These are phyloP conservation scores for Myathropa florea DNA, from an alignment of 2,888 invertebrate genomes.

Conservation along the genomic window DNA sequence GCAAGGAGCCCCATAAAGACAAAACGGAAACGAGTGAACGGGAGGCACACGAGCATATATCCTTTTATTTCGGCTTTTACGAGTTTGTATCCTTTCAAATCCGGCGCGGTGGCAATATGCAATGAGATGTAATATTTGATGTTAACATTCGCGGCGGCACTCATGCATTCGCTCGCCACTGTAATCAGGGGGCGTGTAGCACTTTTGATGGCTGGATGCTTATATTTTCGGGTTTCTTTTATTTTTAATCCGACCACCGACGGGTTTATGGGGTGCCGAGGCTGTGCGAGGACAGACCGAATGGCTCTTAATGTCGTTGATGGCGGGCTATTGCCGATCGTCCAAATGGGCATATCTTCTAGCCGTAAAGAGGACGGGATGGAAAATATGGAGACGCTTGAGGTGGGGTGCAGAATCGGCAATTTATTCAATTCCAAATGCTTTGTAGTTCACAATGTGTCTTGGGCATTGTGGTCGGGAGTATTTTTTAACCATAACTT, in stretches of 20 bases:
- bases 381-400: neutral
- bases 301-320: neutral
- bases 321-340: neutral
- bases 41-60: neutral
- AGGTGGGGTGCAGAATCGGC: neutral
- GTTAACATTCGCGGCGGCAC: slow-evolving; percentile 35
- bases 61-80: slow-evolving; percentile 35
- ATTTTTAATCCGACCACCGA: neutral
- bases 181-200: slow-evolving; percentile 7
- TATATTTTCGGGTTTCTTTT: neutral
- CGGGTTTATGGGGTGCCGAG: slow-evolving; percentile 34
- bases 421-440: neutral
- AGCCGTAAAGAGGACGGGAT: neutral
- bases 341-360: neutral
- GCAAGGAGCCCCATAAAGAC: slow-evolving; percentile 9
- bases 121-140: slow-evolving; percentile 52
- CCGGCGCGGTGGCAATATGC: slow-evolving; percentile 21
- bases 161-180: neutral
- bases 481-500: neutral
- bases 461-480: neutral
- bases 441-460: neutral
- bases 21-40: neutral
- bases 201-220: neutral
- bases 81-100: slow-evolving; percentile 34
- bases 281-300: neutral